A percentile compares a stretch with the other conserved stretches of the same genome.
These are phyloP conservation scores for Cheilosia scutellata DNA, from an alignment of 2,888 invertebrate genomes.

Conservation along the genomic window DNA sequence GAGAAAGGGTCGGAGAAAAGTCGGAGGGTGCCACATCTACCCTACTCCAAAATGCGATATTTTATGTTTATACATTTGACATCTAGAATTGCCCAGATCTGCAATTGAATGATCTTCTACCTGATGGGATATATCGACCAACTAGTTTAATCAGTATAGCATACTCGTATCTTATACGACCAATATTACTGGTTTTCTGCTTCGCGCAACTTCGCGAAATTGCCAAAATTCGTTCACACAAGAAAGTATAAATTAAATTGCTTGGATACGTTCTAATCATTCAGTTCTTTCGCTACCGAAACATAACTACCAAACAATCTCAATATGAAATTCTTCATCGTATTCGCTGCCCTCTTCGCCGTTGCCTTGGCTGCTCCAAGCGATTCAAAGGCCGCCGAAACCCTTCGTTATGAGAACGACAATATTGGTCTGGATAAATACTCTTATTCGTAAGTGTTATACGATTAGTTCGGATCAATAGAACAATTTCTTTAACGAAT, in stretches of 20 bases:
- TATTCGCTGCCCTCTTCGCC: conserved; percentile 11
- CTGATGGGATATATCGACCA: no score
- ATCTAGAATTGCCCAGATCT: no score
- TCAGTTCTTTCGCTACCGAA: background rate
- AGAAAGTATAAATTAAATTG: background rate
- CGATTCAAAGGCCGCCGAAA: background rate
- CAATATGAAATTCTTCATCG: conserved; percentile 9
- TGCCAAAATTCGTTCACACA: no score
- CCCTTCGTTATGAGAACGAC: background rate
- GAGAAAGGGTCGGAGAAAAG: no score
- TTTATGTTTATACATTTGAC: no score
- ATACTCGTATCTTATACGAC: no score
- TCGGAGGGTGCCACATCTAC: no score
- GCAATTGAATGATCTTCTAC: no score
- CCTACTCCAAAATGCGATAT: no score
- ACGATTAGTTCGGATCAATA: background rate
- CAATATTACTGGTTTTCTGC: background rate
- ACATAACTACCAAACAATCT: background rate
- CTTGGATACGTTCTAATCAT: background rate
- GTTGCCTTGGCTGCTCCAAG: conserved; percentile 1
- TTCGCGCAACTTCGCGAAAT: no score
- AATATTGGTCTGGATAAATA: background rate
- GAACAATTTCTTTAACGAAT: background rate
- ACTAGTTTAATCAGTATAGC: no score
- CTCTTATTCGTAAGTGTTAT: background rate